Conservation (phyloP, 2,888 invertebrate species). For the Eledona agricola region DNA sequence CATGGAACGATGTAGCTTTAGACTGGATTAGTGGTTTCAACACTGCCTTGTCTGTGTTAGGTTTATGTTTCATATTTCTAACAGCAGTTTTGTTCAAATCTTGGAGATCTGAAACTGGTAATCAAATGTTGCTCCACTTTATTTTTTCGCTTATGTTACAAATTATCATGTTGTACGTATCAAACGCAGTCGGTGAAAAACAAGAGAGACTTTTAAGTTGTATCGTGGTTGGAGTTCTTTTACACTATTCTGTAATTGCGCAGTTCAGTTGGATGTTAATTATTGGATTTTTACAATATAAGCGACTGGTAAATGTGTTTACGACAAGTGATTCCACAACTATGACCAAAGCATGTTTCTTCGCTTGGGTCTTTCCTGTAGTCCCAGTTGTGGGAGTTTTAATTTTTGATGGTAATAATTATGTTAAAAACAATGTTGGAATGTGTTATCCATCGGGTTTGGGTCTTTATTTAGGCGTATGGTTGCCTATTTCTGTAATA, state of each 20-base stretch:
- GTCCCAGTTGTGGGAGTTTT: slow-evolving; percentile 66
- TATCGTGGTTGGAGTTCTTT: slow-evolving; percentile 66
- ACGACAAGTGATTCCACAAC: too few relatives aligned
- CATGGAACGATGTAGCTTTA: slow-evolving; percentile 45
- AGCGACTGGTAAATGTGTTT: slow-evolving; percentile 71
- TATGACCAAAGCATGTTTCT: slow-evolving; percentile 70
- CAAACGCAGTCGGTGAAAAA: slow-evolving; percentile 51
- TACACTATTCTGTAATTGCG: slow-evolving; percentile 73
- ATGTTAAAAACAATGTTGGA: slow-evolving; percentile 53
- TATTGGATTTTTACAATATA: slow-evolving; percentile 73
- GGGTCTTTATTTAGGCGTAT: slow-evolving; percentile 66
- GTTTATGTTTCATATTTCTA: slow-evolving; percentile 63
- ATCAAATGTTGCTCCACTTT: slow-evolving; percentile 56
- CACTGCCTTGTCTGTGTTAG: slow-evolving; percentile 65
- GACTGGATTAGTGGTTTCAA: slow-evolving; percentile 65
- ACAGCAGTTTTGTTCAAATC: slow-evolving; percentile 68
- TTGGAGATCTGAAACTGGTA: slow-evolving; percentile 66
- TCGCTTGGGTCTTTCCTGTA: slow-evolving; percentile 71
- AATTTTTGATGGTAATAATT: slow-evolving; percentile 63
- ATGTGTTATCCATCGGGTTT: slow-evolving; percentile 68
- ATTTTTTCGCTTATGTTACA: slow-evolving; percentile 52
- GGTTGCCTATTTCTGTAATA: slow-evolving; percentile 66
- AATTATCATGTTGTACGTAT: slow-evolving; percentile 57
- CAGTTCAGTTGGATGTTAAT: slow-evolving; percentile 80
- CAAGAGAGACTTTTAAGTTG: slow-evolving; percentile 62